Conservation (phyloP, 2,113 vertebrate genomes). For the Syrrhaptes paradoxus region DNA sequence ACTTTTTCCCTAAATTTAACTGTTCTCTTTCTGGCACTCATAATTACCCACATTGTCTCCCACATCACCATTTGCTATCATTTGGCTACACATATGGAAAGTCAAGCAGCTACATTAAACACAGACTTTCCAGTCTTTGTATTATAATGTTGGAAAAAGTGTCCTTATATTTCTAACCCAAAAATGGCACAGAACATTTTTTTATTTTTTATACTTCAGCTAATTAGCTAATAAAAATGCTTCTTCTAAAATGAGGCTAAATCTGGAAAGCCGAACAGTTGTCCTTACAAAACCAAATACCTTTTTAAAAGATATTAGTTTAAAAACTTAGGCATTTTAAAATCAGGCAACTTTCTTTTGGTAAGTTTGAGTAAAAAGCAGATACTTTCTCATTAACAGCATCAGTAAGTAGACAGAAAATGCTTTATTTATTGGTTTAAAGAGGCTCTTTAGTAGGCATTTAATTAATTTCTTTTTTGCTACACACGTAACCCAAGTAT, state of each 20-base stretch:
- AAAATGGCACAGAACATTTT: not conserved
- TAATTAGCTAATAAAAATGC: not conserved
- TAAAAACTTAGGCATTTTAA: not conserved
- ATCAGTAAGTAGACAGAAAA: not conserved
- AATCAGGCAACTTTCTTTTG: not conserved
- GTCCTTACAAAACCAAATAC: not conserved
- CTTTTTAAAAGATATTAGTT: not conserved
- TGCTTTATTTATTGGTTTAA: not conserved
- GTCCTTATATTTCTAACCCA: not conserved
- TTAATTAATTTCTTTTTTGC: not conserved
- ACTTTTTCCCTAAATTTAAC: not conserved
- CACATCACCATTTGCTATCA: not conserved
- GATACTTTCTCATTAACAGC: not conserved
- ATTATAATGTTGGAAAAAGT: not conserved
- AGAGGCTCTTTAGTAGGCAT: not conserved
- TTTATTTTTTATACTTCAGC: not conserved
- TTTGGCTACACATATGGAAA: not conserved
- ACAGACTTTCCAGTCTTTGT: not conserved
- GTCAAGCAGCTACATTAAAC: not conserved
- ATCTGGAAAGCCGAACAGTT: not conserved
- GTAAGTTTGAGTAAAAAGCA: not conserved
- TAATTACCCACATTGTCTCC: not conserved
- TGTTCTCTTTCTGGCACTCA: not conserved
- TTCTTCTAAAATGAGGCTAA: not conserved
- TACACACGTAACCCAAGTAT: not conserved